Evolutionary conservation across 2,797 vertebrate genomes (phyloP).

Genomic region (Gallinago nigripennis): DNA sequence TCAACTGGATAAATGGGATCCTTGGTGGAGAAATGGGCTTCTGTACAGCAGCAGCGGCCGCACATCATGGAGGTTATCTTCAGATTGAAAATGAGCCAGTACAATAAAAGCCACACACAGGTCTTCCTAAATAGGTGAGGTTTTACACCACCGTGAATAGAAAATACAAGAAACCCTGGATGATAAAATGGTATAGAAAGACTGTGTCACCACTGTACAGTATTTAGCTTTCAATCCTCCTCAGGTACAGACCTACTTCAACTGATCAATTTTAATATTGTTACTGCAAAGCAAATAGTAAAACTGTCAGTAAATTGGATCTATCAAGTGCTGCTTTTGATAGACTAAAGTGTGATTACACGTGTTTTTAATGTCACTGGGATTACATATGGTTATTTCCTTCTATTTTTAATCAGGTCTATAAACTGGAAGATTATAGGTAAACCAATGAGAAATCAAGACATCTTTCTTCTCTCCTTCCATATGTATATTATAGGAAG

Average conservation of each 20-base stretch:
- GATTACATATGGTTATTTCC: neutral
- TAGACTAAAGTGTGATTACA: neutral
- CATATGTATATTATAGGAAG: neutral
- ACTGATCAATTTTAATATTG: neutral
- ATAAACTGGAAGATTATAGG: neutral
- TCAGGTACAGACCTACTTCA: neutral
- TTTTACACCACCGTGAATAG: neutral
- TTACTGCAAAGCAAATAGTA: neutral
- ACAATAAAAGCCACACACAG: neutral
- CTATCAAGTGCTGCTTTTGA: neutral
- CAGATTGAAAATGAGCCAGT: neutral
- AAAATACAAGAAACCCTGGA: neutral
- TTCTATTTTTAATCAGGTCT: neutral
- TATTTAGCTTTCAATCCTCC: neutral
- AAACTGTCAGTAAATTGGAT: constrained; percentile 19
- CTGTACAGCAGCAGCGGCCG: neutral
- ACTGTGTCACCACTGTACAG: neutral
- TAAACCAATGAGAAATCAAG: neutral
- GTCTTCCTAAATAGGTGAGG: neutral
- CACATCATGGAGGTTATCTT: neutral
- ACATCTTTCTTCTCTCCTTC: neutral
- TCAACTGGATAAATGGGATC: neutral
- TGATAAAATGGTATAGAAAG: neutral
- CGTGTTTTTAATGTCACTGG: neutral
- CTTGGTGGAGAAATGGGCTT: neutral